Evolutionary conservation across 2,113 vertebrate species (phyloP).

Genomic region (Columba janthina): DNA sequence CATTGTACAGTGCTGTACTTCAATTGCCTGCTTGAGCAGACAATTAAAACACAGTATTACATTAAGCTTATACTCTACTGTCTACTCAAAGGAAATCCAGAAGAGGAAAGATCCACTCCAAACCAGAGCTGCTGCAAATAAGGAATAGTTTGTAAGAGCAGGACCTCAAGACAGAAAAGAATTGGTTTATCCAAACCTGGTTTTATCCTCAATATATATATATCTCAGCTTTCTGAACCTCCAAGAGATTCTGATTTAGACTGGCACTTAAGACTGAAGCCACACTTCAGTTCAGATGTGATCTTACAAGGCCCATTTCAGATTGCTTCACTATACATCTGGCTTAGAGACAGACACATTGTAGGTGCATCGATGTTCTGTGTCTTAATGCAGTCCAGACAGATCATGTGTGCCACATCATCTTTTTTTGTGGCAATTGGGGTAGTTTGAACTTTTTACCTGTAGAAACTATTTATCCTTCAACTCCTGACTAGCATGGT

Average conservation of each 20-base stretch:
- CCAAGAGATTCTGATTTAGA: background rate
- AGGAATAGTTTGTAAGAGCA: background rate
- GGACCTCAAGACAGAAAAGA: background rate
- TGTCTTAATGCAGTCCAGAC: background rate
- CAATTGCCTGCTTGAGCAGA: background rate
- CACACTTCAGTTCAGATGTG: background rate
- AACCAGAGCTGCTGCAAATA: background rate
- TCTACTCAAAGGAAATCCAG: background rate
- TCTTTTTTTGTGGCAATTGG: background rate
- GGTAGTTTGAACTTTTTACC: background rate
- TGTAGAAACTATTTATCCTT: background rate
- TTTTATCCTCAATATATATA: background rate
- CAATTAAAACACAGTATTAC: conserved; percentile 37
- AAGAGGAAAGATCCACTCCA: background rate
- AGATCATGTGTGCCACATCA: background rate
- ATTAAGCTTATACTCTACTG: background rate
- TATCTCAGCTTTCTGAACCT: background rate
- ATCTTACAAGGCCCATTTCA: background rate
- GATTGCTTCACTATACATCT: background rate
- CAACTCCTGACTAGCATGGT: background rate
- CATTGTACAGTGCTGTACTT: background rate
- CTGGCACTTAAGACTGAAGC: background rate
- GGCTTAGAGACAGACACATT: background rate
- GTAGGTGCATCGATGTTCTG: accelerated
- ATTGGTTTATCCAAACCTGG: background rate